A percentile compares a stretch with the other conserved stretches of the same genome.
Conservation (phyloP, 1,140 invertebrate genomes). For the Drosophila lacteicornis region DNA sequence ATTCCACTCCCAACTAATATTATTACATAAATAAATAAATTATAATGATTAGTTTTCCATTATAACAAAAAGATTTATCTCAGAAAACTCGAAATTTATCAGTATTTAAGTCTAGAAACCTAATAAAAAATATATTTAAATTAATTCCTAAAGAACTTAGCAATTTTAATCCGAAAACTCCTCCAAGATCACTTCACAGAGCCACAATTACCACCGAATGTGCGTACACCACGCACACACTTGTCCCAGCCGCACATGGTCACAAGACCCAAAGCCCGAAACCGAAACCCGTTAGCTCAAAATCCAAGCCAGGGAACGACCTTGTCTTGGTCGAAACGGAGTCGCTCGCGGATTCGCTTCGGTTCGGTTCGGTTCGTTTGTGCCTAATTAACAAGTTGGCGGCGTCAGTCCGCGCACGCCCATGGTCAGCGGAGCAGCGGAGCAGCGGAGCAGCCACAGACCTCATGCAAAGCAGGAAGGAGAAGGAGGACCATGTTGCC, state of each 20-base stretch:
- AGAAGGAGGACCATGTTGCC: slow-evolving; percentile 53
- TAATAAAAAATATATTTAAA: not conserved
- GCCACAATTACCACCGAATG: not conserved
- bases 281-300: slow-evolving; percentile 27
- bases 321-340: slow-evolving; percentile 26
- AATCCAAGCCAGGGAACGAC: slow-evolving; percentile 38
- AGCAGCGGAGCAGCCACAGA: slow-evolving; percentile 13
- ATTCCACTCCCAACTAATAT: no score
- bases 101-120: no score
- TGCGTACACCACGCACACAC: not conserved
- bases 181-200: not conserved
- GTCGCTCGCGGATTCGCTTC: not conserved
- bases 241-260: slow-evolving; percentile 2
- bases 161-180: no score
- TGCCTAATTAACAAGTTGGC: slow-evolving; percentile 74
- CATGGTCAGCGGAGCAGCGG: slow-evolving; percentile 10
- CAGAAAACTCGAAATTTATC: no score
- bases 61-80: no score
- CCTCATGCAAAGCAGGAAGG: slow-evolving; percentile 50
- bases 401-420: slow-evolving; percentile 67
- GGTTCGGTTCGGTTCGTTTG: slow-evolving; percentile 46
- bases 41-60: no score
- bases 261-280: not conserved
- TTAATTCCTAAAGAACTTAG: no score
- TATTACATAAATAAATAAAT: no score